These are phyloP conservation scores for Linhomoeus sp. DNA, from an alignment of 2,888 invertebrate genomes.

Conservation along the genomic window DNA sequence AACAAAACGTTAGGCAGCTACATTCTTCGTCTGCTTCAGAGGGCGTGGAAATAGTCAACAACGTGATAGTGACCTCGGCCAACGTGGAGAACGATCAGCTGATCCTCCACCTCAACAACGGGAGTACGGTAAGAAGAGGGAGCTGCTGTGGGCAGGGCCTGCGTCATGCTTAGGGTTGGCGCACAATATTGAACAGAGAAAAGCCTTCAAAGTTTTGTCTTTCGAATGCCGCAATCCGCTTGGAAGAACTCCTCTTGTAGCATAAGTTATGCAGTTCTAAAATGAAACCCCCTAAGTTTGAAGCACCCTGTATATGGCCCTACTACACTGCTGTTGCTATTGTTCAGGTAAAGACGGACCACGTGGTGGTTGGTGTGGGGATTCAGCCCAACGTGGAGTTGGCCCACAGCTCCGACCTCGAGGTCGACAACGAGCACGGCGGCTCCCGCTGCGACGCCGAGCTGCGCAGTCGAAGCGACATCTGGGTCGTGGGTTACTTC, in stretches of 20 bases:
- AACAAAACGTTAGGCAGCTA: too few relatives aligned
- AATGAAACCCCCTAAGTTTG: too few relatives aligned
- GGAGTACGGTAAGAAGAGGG: conserved; percentile 10
- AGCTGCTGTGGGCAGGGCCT: too few relatives aligned
- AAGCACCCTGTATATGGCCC: not conserved
- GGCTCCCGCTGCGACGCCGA: conserved; percentile 81
- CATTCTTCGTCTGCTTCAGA: conserved; percentile 1
- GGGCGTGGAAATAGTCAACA: conserved; percentile 1
- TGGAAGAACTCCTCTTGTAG: too few relatives aligned
- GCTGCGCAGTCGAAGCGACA: conserved; percentile 53
- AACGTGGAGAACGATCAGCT: conserved; percentile 1
- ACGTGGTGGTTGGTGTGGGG: conserved; percentile 62
- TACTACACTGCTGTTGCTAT: too few relatives aligned
- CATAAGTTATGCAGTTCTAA: too few relatives aligned
- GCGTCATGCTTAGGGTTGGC: too few relatives aligned
- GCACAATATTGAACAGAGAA: too few relatives aligned
- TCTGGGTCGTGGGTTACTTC: conserved; percentile 46
- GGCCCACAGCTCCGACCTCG: conserved; percentile 52
- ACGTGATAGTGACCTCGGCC: not conserved
- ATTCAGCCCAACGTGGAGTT: conserved; percentile 56
- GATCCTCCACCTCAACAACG: conserved; percentile 14
- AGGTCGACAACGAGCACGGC: conserved; percentile 49
- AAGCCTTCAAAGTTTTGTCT: too few relatives aligned
- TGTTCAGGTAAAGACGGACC: conserved; percentile 34
- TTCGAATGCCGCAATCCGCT: too few relatives aligned